Conservation (phyloP, 2,888 invertebrate species). For the Conistra vaccinii region DNA sequence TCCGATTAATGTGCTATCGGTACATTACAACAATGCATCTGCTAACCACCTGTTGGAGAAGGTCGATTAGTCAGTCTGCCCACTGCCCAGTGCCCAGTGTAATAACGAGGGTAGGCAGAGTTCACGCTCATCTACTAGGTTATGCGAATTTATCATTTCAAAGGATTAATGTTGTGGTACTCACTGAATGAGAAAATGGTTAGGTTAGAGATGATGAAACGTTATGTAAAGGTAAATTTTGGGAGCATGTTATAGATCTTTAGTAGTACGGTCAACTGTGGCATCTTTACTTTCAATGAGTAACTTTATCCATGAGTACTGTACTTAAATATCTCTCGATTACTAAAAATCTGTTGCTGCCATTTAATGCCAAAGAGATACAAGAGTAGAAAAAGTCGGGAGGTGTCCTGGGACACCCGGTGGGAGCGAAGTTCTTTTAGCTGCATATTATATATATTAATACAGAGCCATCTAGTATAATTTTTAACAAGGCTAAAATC, state of each 20-base stretch:
- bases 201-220: background rate
- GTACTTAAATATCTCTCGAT: too few relatives aligned
- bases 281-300: too few relatives aligned
- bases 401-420: too few relatives aligned
- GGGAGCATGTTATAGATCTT: background rate
- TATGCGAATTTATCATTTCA: slow-evolving; percentile 17
- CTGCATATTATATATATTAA: too few relatives aligned
- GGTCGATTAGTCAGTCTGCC: slow-evolving; percentile 74
- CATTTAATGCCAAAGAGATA: too few relatives aligned
- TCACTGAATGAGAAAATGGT: background rate
- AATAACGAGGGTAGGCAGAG: slow-evolving; percentile 44
- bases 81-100: slow-evolving; percentile 45
- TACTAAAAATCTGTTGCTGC: too few relatives aligned
- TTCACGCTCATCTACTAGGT: slow-evolving; percentile 2
- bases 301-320: too few relatives aligned
- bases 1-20: slow-evolving; percentile 61
- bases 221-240: background rate
- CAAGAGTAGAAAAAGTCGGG: too few relatives aligned
- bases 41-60: slow-evolving; percentile 81
- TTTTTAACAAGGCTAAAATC: too few relatives aligned
- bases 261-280: too few relatives aligned
- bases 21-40: slow-evolving; percentile 78
- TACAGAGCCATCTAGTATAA: too few relatives aligned
- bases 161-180: background rate
- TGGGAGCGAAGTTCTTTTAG: too few relatives aligned